These are phyloP conservation scores for Oreochromis grahami DNA, from an alignment of 2,797 vertebrate genomes.

Conservation along the genomic window DNA sequence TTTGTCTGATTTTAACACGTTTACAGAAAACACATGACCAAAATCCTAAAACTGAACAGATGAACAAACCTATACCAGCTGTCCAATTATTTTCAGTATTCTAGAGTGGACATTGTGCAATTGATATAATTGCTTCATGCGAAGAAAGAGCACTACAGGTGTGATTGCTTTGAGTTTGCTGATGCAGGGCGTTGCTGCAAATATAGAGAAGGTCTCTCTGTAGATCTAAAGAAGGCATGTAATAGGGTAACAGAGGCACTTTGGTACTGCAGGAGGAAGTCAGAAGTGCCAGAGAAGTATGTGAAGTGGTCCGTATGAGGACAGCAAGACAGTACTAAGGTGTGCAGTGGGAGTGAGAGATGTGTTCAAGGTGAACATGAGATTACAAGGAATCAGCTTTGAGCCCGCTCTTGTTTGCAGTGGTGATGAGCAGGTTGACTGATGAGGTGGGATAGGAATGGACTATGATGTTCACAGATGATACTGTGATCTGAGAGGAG, in stretches of 20 bases:
- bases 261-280: not conserved
- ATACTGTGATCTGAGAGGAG: not conserved
- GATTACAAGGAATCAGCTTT: not conserved
- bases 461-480: not conserved
- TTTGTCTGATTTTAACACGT: not conserved
- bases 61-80: too few species aligned
- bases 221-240: not conserved
- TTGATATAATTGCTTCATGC: not conserved
- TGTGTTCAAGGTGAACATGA: not conserved
- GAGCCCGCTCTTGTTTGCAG: rapidly evolving
- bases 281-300: not conserved
- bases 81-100: not conserved
- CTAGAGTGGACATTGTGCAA: not conserved
- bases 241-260: not conserved
- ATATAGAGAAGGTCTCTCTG: not conserved
- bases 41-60: not conserved
- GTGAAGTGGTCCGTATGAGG: not conserved
- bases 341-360: not conserved
- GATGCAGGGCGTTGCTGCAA: not conserved
- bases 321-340: not conserved
- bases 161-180: not conserved
- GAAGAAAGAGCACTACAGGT: not conserved
- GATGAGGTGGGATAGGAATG: not conserved
- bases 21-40: not conserved
- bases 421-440: not conserved